Percentiles rank a stretch among this genome's conserved stretches.
phyloP scores from a whole-genome alignment of 1,140 invertebrate species.

The silkworm (Bombyx mori) region DNA sequence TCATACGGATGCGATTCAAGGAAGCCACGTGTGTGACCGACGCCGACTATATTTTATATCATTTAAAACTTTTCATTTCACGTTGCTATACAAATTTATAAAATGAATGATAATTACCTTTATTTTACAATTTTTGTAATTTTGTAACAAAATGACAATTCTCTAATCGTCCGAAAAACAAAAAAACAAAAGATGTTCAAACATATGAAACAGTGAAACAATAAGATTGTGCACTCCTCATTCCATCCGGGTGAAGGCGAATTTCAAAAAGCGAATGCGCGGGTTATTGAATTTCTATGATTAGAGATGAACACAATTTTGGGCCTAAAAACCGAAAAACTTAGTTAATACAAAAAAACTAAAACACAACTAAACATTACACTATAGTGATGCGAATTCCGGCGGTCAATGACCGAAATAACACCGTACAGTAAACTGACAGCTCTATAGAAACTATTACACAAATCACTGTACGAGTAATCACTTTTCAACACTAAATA shows the following conservation, averaged over 20 bases:
- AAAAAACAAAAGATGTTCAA: slow-evolving; percentile 71
- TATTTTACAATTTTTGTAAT: slow-evolving; percentile 69
- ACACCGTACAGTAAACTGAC: slow-evolving; percentile 63
- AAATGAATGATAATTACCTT: slow-evolving; percentile 60
- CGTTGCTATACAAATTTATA: slow-evolving; percentile 13
- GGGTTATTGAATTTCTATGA: slow-evolving; percentile 52
- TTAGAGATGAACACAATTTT: slow-evolving; percentile 60
- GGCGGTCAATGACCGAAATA: slow-evolving; percentile 72
- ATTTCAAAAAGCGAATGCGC: slow-evolving; percentile 66
- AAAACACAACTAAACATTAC: slow-evolving; percentile 40
- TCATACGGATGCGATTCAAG: slow-evolving; percentile 49
- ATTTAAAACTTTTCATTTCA: slow-evolving; percentile 21
- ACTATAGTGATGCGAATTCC: slow-evolving; percentile 66
- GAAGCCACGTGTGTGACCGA: slow-evolving; percentile 46
- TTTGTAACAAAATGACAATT: slow-evolving; percentile 68
- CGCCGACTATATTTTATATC: slow-evolving; percentile 33
- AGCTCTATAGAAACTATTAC: slow-evolving; percentile 53
- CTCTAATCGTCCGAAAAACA: slow-evolving; percentile 70
- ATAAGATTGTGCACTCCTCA: slow-evolving; percentile 66
- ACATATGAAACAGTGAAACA: slow-evolving; percentile 69
- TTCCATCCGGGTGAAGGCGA: slow-evolving; percentile 63
- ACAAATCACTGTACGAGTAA: slow-evolving; percentile 57
- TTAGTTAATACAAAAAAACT: slow-evolving; percentile 45
- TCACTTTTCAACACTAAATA: slow-evolving; percentile 60
- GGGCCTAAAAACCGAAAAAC: slow-evolving; percentile 61